A percentile compares a stretch with the other conserved stretches of the same genome.
Conservation (phyloP, 2,888 invertebrate genomes). For the Asteroscopus sphinx region DNA sequence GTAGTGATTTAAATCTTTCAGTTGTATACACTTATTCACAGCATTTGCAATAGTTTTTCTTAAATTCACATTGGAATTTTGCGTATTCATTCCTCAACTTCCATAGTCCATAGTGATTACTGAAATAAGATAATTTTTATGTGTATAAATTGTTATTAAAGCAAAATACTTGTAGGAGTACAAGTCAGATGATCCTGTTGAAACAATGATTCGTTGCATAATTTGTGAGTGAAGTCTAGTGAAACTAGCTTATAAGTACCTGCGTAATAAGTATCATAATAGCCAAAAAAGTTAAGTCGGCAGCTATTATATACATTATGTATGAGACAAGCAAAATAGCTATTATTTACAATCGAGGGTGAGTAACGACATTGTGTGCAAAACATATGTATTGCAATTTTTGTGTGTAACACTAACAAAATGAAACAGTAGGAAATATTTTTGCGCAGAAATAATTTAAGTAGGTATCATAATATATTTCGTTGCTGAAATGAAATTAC, state of each 20-base stretch:
- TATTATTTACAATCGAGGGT: conserved; percentile 3
- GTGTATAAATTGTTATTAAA: conserved; percentile 32
- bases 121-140: conserved; percentile 24
- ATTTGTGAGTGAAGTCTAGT: conserved; percentile 13
- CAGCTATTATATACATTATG: conserved; percentile 6
- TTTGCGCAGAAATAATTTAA: background rate
- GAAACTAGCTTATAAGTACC: conserved; percentile 12
- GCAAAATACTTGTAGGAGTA: conserved; percentile 6
- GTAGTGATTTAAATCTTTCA: too few relatives aligned
- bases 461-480: background rate
- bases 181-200: conserved; percentile 28
- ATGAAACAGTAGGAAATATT: background rate
- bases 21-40: too few relatives aligned
- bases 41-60: too few relatives aligned
- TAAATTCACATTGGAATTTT: too few relatives aligned
- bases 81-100: too few relatives aligned
- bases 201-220: conserved; percentile 46
- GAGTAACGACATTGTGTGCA: conserved; percentile 5
- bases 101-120: too few relatives aligned
- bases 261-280: conserved; percentile 3
- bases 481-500: background rate
- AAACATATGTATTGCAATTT: background rate
- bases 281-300: background rate
- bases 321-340: background rate
- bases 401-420: background rate